Evolutionary conservation across 2,888 invertebrate species (phyloP), one percentile per base, ranked within the genome.

Genomic region (Troides helena): DNA sequence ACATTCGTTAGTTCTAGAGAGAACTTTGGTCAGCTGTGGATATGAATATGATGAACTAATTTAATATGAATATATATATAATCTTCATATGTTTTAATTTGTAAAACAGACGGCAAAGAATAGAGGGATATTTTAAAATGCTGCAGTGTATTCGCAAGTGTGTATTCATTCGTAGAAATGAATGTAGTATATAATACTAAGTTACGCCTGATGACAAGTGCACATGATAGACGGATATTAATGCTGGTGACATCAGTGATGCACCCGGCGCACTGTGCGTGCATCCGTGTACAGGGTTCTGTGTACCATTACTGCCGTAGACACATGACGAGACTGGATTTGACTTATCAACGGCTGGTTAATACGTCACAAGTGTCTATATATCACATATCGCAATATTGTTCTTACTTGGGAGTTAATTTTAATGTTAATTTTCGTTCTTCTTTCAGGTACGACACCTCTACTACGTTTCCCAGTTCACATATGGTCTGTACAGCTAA

Each of bases 141-240:
- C 14, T 53, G 14, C 53, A 59, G n/a, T n/a, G 62, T 62, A 67
- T 68, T 67, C 58, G 69, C 62, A 30, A 66, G 30, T 72, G 62
- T 14, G 46, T 65, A 72, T 66, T 64, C 71, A 21, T 76, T 78
- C 75, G 70, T 43, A 70, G 76, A 76, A 78, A 73, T 64, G 58
- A 63, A 66, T 70, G 68, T 72, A 69, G 66, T 72, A 75, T 77
- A 74, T 75, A 74, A 76, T 78, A 73, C 74, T 71, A 72, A 68
- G 72, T 72, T 71, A 74, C 71, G 72, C 73, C 68, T 73, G 74
- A 72, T 73, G 73, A 74, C 74, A 66, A 70, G 69, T 65, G 73
- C 72, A 30, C 30, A 76, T 76, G 75, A 74, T 71, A 72, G 74
- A 74, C 72, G 66, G 59, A 74, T 74, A 78, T 78, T 71, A 75